These are phyloP conservation scores for Coregonus sp. DNA, from an alignment of 2,797 vertebrate species.

Conservation along the genomic window DNA sequence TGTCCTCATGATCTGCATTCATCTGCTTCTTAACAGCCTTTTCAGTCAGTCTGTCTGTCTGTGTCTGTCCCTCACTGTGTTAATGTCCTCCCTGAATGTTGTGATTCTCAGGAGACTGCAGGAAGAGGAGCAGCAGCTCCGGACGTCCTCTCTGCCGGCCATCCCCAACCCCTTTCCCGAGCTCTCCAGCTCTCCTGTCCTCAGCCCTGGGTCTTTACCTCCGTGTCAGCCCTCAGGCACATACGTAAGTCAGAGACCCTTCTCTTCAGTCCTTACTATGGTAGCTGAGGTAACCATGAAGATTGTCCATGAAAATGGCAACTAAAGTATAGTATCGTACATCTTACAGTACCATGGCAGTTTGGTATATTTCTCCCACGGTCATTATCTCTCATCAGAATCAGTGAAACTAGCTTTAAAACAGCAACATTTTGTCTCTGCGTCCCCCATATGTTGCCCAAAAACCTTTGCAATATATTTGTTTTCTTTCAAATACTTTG, in stretches of 20 bases:
- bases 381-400: too few species aligned
- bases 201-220: constrained; percentile 87
- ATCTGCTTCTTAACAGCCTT: not conserved
- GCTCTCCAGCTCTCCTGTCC: constrained; percentile 87
- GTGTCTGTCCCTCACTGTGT: constrained; percentile 13
- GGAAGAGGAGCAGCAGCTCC: constrained; percentile 89
- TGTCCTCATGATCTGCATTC: not conserved
- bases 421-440: too few species aligned
- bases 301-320: not conserved
- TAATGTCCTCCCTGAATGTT: not conserved
- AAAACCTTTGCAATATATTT: too few species aligned
- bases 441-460: too few species aligned
- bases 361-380: too few species aligned
- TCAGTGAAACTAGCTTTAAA: too few species aligned
- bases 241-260: constrained; percentile 73
- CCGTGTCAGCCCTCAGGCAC: constrained; percentile 79
- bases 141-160: constrained; percentile 92
- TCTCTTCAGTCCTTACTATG: not conserved
- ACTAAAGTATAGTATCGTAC: not conserved
- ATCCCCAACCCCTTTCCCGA: constrained; percentile 98
- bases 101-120: constrained; percentile 83
- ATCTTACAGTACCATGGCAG: too few species aligned
- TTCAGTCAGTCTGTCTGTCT: not conserved
- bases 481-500: too few species aligned
- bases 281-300: not conserved